phyloP scores from a whole-genome alignment of 2,888 invertebrate genomes.

The Glaucopsyche alexis region DNA sequence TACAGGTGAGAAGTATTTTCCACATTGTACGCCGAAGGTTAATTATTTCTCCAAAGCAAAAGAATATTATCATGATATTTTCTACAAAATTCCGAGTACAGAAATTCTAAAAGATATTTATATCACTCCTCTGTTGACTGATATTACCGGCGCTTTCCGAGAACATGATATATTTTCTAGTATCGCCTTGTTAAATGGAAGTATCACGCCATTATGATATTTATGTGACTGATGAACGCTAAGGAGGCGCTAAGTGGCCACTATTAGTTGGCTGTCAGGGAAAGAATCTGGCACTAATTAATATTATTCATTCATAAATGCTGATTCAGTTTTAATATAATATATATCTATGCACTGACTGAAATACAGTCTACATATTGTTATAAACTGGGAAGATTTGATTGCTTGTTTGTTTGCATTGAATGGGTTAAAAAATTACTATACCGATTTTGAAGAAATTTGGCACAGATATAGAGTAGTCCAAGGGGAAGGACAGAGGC shows the following conservation, averaged over 20 bases:
- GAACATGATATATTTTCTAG: neutral
- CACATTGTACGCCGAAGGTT: too few relatives aligned
- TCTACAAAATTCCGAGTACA: neutral
- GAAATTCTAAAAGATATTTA: slow-evolving; percentile 11
- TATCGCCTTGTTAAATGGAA: neutral
- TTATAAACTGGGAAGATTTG: too few relatives aligned
- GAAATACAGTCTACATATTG: too few relatives aligned
- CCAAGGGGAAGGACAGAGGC: too few relatives aligned
- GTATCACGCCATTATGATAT: slow-evolving; percentile 1
- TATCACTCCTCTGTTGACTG: neutral
- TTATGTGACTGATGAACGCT: neutral
- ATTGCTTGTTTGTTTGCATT: too few relatives aligned
- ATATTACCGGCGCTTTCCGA: slow-evolving; percentile 1
- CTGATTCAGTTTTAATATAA: too few relatives aligned
- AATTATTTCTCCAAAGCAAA: neutral
- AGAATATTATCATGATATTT: neutral
- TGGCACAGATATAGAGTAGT: too few relatives aligned
- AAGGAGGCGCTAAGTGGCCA: neutral
- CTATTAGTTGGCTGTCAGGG: slow-evolving; percentile 30
- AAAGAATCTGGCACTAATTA: neutral
- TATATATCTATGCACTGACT: too few relatives aligned
- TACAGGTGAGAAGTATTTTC: too few relatives aligned
- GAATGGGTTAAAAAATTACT: too few relatives aligned
- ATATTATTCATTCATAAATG: neutral
- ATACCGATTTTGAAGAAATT: too few relatives aligned